phyloP scores from a whole-genome alignment of 2,797 vertebrate species.

The Eurystomus glaucurus region DNA sequence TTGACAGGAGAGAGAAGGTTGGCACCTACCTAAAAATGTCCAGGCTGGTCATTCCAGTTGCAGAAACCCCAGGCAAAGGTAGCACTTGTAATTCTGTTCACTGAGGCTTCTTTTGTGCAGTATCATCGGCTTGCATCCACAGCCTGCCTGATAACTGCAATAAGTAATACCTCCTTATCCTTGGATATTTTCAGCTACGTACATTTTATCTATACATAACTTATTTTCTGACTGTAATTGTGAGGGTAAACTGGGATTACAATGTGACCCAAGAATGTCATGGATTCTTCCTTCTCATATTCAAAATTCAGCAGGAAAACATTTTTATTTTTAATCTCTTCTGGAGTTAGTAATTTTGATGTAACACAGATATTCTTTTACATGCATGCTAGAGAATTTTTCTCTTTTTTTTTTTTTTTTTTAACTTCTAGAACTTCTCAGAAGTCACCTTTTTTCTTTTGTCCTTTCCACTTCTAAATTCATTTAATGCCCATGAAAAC shows the following conservation, averaged over 20 bases:
- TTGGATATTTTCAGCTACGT: not conserved
- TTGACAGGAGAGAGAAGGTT: not conserved
- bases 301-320: not conserved
- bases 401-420: not conserved
- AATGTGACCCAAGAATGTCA: not conserved
- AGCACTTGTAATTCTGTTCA: not conserved
- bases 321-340: not conserved
- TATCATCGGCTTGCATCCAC: not conserved
- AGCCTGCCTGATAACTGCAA: not conserved
- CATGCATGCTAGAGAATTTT: rapidly evolving
- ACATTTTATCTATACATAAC: not conserved
- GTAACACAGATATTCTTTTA: not conserved
- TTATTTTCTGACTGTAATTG: not conserved
- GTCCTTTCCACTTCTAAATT: not conserved
- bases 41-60: not conserved
- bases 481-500: not conserved
- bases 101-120: not conserved
- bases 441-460: not conserved
- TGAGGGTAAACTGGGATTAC: not conserved
- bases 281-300: not conserved
- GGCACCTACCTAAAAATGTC: not conserved
- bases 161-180: not conserved
- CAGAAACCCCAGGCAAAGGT: not conserved
- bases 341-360: not conserved
- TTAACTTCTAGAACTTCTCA: not conserved